phyloP scores from a whole-genome alignment of 2,113 vertebrate genomes.

The Eulemur macaco region DNA sequence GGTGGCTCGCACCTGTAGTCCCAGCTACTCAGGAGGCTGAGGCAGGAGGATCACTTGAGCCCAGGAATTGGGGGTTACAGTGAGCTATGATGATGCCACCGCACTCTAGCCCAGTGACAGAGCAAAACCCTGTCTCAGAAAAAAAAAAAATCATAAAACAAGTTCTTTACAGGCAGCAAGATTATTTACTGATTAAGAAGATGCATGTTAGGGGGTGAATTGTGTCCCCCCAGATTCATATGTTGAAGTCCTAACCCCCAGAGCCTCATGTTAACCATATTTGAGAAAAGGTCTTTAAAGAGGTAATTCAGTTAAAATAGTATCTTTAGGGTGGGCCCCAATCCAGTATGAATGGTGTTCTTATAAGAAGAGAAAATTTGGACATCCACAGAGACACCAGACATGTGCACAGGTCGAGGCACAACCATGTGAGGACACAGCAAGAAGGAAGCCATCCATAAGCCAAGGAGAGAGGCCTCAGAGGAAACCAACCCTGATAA shows the following conservation, averaged over 20 bases:
- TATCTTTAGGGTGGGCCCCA: background rate
- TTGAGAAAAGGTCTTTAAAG: background rate
- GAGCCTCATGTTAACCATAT: background rate
- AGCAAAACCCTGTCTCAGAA: too few relatives aligned
- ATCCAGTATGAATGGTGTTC: background rate
- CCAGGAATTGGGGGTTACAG: too few relatives aligned
- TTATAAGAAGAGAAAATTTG: background rate
- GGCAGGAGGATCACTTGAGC: too few relatives aligned
- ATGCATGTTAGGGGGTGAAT: background rate
- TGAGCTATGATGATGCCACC: too few relatives aligned
- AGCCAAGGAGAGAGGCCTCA: background rate
- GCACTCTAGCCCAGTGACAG: too few relatives aligned
- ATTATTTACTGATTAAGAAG: background rate
- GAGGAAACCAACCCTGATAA: background rate
- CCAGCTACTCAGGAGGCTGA: too few relatives aligned
- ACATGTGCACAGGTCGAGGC: too few relatives aligned
- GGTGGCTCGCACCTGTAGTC: too few relatives aligned
- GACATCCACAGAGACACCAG: background rate
- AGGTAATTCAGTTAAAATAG: background rate
- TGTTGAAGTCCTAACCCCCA: background rate
- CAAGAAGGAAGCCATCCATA: background rate
- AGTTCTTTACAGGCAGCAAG: background rate
- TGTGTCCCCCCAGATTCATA: background rate
- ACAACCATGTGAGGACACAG: background rate
- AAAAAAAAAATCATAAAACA: background rate